Evolutionary conservation across 2,113 vertebrate species (phyloP), one percentile per base, ranked within the genome.

Genomic region (Enhydra lutris): DNA sequence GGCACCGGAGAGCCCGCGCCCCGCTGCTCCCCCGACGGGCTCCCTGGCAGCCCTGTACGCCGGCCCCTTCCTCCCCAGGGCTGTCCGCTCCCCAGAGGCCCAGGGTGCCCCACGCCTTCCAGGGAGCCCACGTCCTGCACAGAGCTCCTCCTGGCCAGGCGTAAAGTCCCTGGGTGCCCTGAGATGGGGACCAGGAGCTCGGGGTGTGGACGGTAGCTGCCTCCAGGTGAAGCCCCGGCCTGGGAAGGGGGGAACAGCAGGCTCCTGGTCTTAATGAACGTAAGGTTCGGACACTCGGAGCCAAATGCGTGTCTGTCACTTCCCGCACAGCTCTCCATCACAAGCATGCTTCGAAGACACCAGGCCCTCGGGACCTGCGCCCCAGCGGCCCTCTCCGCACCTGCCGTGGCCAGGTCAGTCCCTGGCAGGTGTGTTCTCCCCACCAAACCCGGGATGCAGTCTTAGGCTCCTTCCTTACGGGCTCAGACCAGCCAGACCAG

Each of bases 301-400:
- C 29, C 71, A 39, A 85, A n/a, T 0, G 1, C 23, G 11, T 6
- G 17, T 21, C n/a, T 4, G 2, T 11, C 14, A 15, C 73, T 55
- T 55, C 45, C 65, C 24, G 5, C 31, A 7, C 2, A 13, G 39
- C 2, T 4, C 1, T 0, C 50, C 20, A 14, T 26, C 42, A 34
- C 21, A 8, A 67, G 45, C 36, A 6, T 0, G 0, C 3, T 1
- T 5, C 6, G 31, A 39, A 14, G 10, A 3, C 0, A 17, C 17
- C 21, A 2, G 29, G 4, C 21, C 8, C 50, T 29, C 3, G 39
- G 57, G 9, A 42, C 21, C 63, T 6, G 52, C 0, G 3, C 24
- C 17, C 3, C 0, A 0, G 7, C 31, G 59, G 20, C 57, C 50
- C 52, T 36, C 50, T n/a, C 18, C 34, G 78, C 71, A 79, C 73